These are phyloP conservation scores for Dendrocopos noguchii DNA, from an alignment of 2,113 vertebrate species.

Conservation along the genomic window DNA sequence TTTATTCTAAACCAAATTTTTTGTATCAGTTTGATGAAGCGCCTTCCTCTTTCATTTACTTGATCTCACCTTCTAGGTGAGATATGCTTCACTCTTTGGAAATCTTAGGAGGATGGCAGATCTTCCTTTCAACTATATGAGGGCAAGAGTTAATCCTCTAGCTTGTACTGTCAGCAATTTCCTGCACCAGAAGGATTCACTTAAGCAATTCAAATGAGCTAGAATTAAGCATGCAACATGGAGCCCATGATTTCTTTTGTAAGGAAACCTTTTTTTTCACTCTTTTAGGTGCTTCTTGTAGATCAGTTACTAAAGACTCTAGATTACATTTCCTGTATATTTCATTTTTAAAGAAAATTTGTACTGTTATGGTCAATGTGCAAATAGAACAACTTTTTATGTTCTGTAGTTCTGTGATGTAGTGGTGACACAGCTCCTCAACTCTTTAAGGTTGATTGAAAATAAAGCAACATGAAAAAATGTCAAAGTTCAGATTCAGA, in stretches of 20 bases:
- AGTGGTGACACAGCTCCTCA: background rate
- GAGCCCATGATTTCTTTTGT: background rate
- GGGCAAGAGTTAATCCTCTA: background rate
- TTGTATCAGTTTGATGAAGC: background rate
- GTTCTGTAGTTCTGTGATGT: background rate
- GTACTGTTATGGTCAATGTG: background rate
- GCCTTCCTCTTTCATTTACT: background rate
- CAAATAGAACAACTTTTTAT: background rate
- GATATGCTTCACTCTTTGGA: background rate
- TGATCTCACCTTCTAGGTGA: background rate
- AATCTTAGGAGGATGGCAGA: background rate
- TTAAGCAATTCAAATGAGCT: background rate
- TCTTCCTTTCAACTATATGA: background rate
- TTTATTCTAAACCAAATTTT: background rate
- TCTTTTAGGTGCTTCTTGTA: background rate
- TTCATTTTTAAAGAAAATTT: background rate
- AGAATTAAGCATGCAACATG: background rate
- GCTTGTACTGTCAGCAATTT: background rate
- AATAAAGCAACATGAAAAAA: background rate
- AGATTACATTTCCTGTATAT: background rate
- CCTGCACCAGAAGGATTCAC: background rate
- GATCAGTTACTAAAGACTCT: background rate
- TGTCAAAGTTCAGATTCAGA: constrained; percentile 19
- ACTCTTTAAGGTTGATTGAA: background rate
- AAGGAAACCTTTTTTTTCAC: background rate